Evolutionary conservation across 2,888 invertebrate species (phyloP).

Genomic region (Unio delphinus): DNA sequence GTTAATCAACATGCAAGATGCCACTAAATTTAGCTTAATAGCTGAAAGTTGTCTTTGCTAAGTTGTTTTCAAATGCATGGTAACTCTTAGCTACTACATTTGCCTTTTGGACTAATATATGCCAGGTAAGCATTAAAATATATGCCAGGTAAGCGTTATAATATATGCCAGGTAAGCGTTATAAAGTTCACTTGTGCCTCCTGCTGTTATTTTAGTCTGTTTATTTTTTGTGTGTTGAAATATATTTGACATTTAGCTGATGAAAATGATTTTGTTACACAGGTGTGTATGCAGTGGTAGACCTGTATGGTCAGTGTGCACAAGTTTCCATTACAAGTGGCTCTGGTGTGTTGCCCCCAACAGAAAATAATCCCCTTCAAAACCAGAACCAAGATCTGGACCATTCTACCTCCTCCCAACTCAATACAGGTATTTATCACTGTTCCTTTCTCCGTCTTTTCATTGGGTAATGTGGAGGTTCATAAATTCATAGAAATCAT

Average conservation of each 20-base stretch:
- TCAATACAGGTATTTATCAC: constrained; percentile 21
- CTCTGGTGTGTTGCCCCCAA: constrained; percentile 49
- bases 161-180: too few relatives aligned
- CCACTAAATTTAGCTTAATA: too few relatives aligned
- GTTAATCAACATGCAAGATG: too few relatives aligned
- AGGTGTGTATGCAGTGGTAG: constrained; percentile 93
- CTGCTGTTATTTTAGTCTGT: neutral
- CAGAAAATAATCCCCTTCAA: constrained; percentile 43
- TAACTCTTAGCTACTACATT: too few relatives aligned
- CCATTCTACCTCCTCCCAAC: constrained; percentile 22
- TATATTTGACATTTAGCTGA: neutral
- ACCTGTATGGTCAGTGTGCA: constrained; percentile 94
- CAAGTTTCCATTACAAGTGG: constrained; percentile 84
- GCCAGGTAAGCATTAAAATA: too few relatives aligned
- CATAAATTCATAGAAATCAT: too few relatives aligned
- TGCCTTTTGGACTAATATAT: too few relatives aligned
- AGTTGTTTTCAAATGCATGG: too few relatives aligned
- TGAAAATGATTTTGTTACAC: constrained; percentile 12
- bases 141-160: too few relatives aligned
- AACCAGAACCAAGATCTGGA: constrained; percentile 45
- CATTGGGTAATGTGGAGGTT: too few relatives aligned
- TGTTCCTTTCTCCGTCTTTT: too few relatives aligned
- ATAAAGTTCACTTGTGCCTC: neutral
- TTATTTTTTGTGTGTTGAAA: neutral
- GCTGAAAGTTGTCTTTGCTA: too few relatives aligned